Base-by-base conservation (phyloP, 2,888 invertebrate genomes). In the Pseudococcus viburni region DNA sequence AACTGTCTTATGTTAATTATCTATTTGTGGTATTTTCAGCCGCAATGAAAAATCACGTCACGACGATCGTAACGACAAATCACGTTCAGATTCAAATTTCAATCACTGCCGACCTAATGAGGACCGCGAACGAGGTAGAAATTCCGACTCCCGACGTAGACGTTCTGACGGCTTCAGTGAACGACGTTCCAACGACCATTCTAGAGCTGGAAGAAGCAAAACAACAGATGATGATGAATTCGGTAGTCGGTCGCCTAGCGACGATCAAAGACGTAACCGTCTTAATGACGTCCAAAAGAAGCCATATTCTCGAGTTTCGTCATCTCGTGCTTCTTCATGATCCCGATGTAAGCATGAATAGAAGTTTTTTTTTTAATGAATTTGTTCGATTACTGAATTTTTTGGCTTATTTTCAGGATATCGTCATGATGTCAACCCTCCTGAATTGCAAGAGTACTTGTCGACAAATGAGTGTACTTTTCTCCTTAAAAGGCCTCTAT, bases 91-190 rank as follows among this genome's bases (percentile, higher is more conserved):
- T 73, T 73, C 73, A 1, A 51, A 77, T 68, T 42, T 33, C 77
- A 88, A 42, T 19, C n/a, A n/a, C n/a, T 84, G 19, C 15, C 51
- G 55, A n/a, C n/a, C 84, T n/a, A 17, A 83, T 19, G 85, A 85
- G 64, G 85, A 85, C 33, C 85, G 59, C 64, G 39, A 1, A 11
- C 39, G 59, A 64, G 39, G 85, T 46, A 85, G 39, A 85, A 86
- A 48, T 26, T 73, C 5, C 86, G 86, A 86, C 11, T 42, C 55
- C 0, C 83, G 19, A 55, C 39, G 80, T 8, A 17, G 39, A 26
- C 51, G 77, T 22, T 26, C 64, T 0, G 48, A 77, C 1, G 88
- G 77, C 9, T 42, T 83, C 42, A 46, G 64, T 15, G 68, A 68
- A 17, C 39, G 26, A n/a, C 5, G 46, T 6, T 64, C 22, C 86